Conservation (phyloP, 2,113 vertebrate genomes). For the Bubalus kerabau region DNA sequence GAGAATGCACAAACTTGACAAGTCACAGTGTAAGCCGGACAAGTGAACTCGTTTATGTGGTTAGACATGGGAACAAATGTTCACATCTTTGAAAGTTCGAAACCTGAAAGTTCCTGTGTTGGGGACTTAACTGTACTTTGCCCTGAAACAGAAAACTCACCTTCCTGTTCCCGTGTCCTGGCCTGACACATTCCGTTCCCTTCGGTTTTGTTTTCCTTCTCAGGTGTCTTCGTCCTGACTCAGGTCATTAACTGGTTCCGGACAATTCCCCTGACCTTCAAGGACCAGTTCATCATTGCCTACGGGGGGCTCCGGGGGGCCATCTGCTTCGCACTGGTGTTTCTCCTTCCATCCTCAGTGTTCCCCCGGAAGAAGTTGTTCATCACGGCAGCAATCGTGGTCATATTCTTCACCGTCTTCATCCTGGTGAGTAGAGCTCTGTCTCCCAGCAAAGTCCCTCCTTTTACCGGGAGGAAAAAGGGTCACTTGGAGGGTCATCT, state of each 20-base stretch:
- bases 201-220: slow-evolving; percentile 21
- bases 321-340: slow-evolving; percentile 94
- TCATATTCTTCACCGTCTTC: slow-evolving; percentile 98
- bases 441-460: background rate
- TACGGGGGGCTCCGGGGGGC: slow-evolving; percentile 96
- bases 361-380: slow-evolving; percentile 92
- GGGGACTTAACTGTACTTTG: background rate
- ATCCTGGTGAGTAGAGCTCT: slow-evolving; percentile 85
- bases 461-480: background rate
- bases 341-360: slow-evolving; percentile 89
- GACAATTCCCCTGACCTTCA: slow-evolving; percentile 93
- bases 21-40: background rate
- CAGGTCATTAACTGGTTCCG: slow-evolving; percentile 97
- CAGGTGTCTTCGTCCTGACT: slow-evolving; percentile 94
- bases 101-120: background rate
- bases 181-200: background rate
- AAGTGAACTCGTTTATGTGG: background rate
- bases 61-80: background rate
- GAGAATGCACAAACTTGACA: background rate
- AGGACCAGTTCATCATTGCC: slow-evolving; percentile 97
- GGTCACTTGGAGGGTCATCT: background rate
- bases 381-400: slow-evolving; percentile 90
- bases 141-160: fast-evolving
- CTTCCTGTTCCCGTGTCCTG: fast-evolving
- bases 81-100: background rate